Evolutionary conservation across 2,888 invertebrate genomes (phyloP).

Genomic region (Agrochola lota): DNA sequence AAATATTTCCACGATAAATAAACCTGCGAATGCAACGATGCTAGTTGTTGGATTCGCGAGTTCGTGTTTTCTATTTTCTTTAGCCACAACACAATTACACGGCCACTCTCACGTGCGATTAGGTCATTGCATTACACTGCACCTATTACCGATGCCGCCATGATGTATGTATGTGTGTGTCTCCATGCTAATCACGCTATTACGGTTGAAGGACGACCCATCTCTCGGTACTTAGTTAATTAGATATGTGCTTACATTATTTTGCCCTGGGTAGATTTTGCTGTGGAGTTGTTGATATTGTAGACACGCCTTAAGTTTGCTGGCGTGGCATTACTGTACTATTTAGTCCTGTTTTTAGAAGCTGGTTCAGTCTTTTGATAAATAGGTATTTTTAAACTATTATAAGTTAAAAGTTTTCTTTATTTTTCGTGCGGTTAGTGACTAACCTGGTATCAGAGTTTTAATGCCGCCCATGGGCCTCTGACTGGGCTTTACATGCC

Average conservation of each 20-base stretch:
- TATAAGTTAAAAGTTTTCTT: too few species aligned
- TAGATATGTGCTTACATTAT: constrained; percentile 32
- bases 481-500: too few species aligned
- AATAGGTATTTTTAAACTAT: background rate
- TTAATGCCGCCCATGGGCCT: too few species aligned
- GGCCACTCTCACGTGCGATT: constrained; percentile 59
- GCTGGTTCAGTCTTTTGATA: too few species aligned
- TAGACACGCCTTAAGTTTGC: background rate
- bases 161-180: constrained; percentile 21
- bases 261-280: constrained; percentile 5
- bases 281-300: background rate
- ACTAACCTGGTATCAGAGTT: too few species aligned
- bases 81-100: background rate
- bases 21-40: too few species aligned
- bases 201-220: constrained; percentile 50
- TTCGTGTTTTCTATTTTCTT: constrained; percentile 2
- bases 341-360: background rate
- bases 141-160: constrained; percentile 38
- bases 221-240: constrained; percentile 47
- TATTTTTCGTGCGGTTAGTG: too few species aligned
- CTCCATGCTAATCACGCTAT: constrained; percentile 55
- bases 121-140: constrained; percentile 57
- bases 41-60: background rate
- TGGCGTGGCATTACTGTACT: background rate
- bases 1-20: background rate